Evolutionary conservation across 1,140 invertebrate species (phyloP), one percentile per base, ranked within the genome.

Genomic region (Drosophila arizonae): DNA sequence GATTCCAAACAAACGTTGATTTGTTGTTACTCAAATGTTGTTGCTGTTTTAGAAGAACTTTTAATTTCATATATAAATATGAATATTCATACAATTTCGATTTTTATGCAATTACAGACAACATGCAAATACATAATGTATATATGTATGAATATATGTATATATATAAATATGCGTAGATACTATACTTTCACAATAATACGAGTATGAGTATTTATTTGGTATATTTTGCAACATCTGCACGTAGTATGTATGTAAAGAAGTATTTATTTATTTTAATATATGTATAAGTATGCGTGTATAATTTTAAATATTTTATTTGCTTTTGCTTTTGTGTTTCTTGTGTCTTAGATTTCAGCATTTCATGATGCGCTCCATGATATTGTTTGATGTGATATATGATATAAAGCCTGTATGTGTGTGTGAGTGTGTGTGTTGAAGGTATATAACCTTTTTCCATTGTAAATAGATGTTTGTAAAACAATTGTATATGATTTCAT

Each of bases 111-210:
- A 80, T 80, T 85, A 74, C 77, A 77, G 62, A 85, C 74, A 85
- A 81, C 78, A 81, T 69, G 81, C 70, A 86, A 62, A 68, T 85
- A 77, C 63, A 82, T 76, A 74, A 30, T 45, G 65, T 48, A 28
- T 61, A 61, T 58, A 30, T 43, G 4, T 30, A 30, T 30, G 6
- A 10, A 33, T 33, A 33, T 33, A 33, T 9, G 9, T 9, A 33
- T 33, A 33, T 46, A 17, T 46, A 36, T 61, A 48, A 55, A 30
- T 68, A 43, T 33, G 26, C 17, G 36, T 63, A 15, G 13, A 46
- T 21, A 52, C 45, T 78, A 62, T 85, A 72, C 76, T 72, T 87
- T 79, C 79, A 82, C 79, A 86, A 82, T 86, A 87, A 84, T 88
- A 77, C 72, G 84, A 84, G 72, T 87, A 87, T 73, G 36, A 39